Evolutionary conservation across 2,113 vertebrate genomes (phyloP).

Genomic region (Brachyistius frenatus): DNA sequence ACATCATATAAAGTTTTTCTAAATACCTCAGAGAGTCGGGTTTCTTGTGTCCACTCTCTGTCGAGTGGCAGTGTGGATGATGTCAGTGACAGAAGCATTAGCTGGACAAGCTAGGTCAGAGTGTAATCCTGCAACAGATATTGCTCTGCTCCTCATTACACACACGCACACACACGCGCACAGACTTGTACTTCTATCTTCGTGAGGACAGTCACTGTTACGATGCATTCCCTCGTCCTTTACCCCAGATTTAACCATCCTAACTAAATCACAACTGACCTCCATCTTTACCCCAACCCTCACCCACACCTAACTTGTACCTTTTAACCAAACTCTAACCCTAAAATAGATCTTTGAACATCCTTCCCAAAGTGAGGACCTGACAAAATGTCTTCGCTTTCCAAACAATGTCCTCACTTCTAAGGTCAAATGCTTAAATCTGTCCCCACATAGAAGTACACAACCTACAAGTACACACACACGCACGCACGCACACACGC

Average conservation of each 20-base stretch:
- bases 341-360: too few species aligned
- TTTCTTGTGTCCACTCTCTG: not conserved
- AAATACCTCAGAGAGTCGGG: not conserved
- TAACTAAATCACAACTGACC: not conserved
- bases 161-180: constrained; percentile 8
- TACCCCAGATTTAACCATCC: not conserved
- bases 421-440: not conserved
- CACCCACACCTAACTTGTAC: not conserved
- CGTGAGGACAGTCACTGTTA: not conserved
- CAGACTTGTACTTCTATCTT: not conserved
- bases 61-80: constrained; percentile 32
- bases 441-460: too few species aligned
- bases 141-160: constrained; percentile 27
- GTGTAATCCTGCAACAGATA: constrained; percentile 48
- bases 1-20: too few species aligned
- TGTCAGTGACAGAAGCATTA: constrained; percentile 43
- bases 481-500: not conserved
- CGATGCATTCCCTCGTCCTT: not conserved
- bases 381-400: not conserved
- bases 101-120: constrained; percentile 48
- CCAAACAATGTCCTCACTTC: not conserved
- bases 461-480: too few species aligned
- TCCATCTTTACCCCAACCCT: not conserved
- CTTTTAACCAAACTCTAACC: too few species aligned
- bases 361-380: too few species aligned